These are phyloP conservation scores for Eupleurogrammus muticus DNA, from an alignment of 2,797 vertebrate genomes.

Conservation along the genomic window DNA sequence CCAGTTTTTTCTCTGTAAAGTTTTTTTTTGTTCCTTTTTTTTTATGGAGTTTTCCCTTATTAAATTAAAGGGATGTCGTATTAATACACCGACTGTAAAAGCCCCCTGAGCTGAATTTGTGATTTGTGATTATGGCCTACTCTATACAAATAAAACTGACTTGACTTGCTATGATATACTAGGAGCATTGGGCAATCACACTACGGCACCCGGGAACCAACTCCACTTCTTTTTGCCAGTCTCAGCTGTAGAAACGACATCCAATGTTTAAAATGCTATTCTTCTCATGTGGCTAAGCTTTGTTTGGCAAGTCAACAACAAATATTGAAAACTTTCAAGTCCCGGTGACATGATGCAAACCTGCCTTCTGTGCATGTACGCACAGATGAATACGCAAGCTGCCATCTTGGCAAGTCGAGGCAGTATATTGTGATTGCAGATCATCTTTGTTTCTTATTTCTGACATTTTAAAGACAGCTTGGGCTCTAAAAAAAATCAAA, in stretches of 20 bases:
- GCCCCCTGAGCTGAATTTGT: too few species aligned
- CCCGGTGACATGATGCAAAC: conserved; percentile 44
- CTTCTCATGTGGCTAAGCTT: conserved; percentile 41
- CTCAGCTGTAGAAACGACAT: conserved; percentile 16
- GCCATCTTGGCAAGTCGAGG: conserved; percentile 53
- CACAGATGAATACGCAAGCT: conserved; percentile 68
- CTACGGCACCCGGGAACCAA: too few species aligned
- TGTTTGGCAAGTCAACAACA: conserved; percentile 47
- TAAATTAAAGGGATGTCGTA: too few species aligned
- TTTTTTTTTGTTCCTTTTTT: too few species aligned
- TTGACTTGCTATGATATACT: too few species aligned
- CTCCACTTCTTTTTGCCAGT: not conserved
- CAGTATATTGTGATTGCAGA: conserved; percentile 42
- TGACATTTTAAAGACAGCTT: conserved; percentile 54
- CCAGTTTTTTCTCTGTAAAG: too few species aligned
- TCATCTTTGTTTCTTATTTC: conserved; percentile 57
- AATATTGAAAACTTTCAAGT: conserved; percentile 62
- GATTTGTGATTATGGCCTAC: too few species aligned
- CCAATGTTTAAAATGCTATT: conserved; percentile 17
- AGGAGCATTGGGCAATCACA: too few species aligned
- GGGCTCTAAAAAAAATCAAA: conserved; percentile 48
- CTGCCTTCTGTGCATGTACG: conserved; percentile 70
- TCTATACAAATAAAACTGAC: too few species aligned
- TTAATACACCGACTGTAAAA: too few species aligned
- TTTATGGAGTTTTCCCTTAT: too few species aligned